Base-by-base conservation (phyloP, 2,113 vertebrate genomes). In the Spea bombifrons region DNA sequence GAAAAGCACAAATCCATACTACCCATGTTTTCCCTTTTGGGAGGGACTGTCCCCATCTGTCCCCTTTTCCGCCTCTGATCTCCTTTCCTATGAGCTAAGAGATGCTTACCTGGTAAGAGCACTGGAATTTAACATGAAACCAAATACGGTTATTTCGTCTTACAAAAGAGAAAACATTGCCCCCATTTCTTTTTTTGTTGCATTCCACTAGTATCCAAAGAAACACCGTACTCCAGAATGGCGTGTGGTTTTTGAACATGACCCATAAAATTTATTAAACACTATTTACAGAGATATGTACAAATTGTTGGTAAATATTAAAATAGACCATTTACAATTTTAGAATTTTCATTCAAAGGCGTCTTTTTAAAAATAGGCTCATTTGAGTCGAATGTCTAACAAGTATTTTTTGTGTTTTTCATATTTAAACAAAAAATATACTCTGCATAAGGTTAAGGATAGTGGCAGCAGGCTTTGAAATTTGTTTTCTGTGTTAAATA, bases 191-290 rank as follows among this genome's bases (percentile, higher is more conserved):
- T 30, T 30, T 30, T 30, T 30, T 30, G 30, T 30, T 30, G 30
- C 30, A 30, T 30, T 30, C 30, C 30, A 30, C 30, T 30, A 30
- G 30, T 30, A 30, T 30, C 30, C 30, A 30, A 30, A 30, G 30
- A 30, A 30, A 30, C 30, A 30, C 1, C 30, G 30, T 30, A 30
- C 30, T 30, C 30, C 1, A 64, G 30, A 73, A 50, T 61, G 45
- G 89, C 86, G 85, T 89, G 86, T 82, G 84, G 86, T 86, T 86
- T 86, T 84, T 82, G 88, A 94, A 97, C 96, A 96, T 90, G 87
- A 97, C 95, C 95, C 96, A 97, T 97, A 99, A 96, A 99, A 97
- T 99, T 97, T 99, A 99, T 98, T 98, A 96, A 98, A 97, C 94
- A 93, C 94, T 94, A 97, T 98, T 89, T 98, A 99, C 97, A 99